Percentiles rank a stretch among this genome's conserved stretches.
phyloP scores from a whole-genome alignment of 2,888 invertebrate genomes.

The Muscina levida region DNA sequence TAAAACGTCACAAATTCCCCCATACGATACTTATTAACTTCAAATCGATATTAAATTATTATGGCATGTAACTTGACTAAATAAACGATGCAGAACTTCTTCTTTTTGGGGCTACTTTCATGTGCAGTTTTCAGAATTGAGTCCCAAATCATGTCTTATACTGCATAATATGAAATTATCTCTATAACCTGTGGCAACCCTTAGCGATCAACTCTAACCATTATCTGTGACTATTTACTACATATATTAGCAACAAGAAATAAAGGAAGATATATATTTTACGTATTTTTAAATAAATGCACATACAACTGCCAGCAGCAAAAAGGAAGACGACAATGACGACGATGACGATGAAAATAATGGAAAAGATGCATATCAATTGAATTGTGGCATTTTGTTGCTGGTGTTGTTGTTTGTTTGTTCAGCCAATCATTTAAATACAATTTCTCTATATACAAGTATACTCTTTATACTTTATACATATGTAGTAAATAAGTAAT shows the following conservation, averaged over 20 bases:
- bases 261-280: slow-evolving; percentile 39
- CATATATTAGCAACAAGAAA: background rate
- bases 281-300: slow-evolving; percentile 27
- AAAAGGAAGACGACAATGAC: slow-evolving; percentile 27
- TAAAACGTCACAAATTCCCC: no score
- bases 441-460: slow-evolving; percentile 39
- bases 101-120: no score
- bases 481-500: background rate
- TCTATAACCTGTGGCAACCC: slow-evolving; percentile 22
- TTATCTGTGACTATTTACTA: slow-evolving; percentile 54
- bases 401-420: slow-evolving; percentile 42
- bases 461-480: no score
- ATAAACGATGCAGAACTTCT: no score
- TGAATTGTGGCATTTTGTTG: slow-evolving; percentile 51
- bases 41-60: no score
- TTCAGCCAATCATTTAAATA: slow-evolving; percentile 53
- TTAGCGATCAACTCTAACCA: slow-evolving; percentile 40
- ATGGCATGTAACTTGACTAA: no score
- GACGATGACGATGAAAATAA: slow-evolving; percentile 29
- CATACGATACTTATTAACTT: no score
- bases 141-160: background rate
- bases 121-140: no score
- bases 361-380: slow-evolving; percentile 62
- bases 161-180: no score
- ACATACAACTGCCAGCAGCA: background rate